Percentiles rank a stretch among this genome's conserved stretches.
Conservation (phyloP, 2,797 vertebrate species). For the Scolopax rusticola region DNA sequence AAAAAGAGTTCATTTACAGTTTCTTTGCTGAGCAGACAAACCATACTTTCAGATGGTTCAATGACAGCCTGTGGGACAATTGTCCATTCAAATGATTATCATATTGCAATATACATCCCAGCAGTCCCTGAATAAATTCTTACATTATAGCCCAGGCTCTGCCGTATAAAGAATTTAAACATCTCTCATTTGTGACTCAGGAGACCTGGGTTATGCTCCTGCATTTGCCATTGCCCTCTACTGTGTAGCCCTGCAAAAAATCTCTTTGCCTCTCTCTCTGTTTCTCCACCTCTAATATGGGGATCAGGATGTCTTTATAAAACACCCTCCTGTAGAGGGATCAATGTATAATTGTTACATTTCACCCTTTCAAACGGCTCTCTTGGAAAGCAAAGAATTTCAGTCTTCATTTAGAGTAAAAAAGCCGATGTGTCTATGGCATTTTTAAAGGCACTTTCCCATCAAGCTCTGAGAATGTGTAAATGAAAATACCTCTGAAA, state of each 20-base stretch:
- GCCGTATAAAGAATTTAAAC: background rate
- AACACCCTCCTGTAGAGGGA: background rate
- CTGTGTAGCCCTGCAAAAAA: background rate
- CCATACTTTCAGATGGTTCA: background rate
- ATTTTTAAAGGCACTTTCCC: constrained; percentile 37
- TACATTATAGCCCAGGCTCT: background rate
- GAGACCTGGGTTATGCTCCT: constrained; percentile 6
- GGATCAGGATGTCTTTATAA: background rate
- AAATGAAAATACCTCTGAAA: constrained; percentile 44
- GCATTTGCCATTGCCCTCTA: background rate
- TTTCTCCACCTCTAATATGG: background rate
- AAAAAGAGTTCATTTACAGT: constrained; percentile 10
- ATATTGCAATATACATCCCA: background rate
- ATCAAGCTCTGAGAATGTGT: background rate
- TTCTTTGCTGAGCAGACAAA: constrained; percentile 17
- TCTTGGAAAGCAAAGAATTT: constrained; percentile 20
- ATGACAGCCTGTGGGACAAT: constrained; percentile 40
- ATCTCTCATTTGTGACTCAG: background rate
- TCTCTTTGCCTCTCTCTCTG: background rate
- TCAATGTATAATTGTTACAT: background rate
- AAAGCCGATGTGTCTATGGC: background rate
- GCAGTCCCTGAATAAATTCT: constrained; percentile 12
- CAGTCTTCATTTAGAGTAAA: constrained; percentile 33
- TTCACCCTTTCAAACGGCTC: background rate
- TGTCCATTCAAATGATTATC: constrained; percentile 3